Base-by-base conservation (phyloP, 1,140 invertebrate species). In the Conus betulinus region DNA sequence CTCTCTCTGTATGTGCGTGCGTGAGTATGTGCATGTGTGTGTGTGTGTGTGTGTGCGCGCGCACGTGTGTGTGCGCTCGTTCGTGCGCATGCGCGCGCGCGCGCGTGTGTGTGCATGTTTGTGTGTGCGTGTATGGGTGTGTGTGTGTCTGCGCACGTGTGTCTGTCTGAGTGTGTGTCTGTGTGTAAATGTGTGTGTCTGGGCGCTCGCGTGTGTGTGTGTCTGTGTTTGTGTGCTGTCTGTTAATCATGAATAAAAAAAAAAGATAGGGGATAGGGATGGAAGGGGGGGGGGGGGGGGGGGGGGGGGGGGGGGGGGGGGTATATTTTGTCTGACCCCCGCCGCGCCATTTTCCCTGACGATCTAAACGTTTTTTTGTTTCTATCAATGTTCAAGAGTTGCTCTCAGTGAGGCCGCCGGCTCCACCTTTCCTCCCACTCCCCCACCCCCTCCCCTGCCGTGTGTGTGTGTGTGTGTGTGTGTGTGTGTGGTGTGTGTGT, bases 81-180 rank as follows among this genome's bases (percentile, higher is more conserved):
- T n/a, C n/a, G n/a, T n/a, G n/a, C n/a, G n/a, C n/a, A n/a, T n/a
- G n/a, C n/a, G n/a, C n/a, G 84, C 74, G 84, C 74, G 63, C 20
- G 39, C 51, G 84, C 74, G 84, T 71, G 84, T 85, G 67, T 76
- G 67, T 17, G 4, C 2, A 67, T 74, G 63, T 74, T 63, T 71
- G 84, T 53, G n/a, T 85, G 84, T 74, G 84, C n/a, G 84, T 51
- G 84, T 67, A 57, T 55, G 57, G 39, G n/a, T n/a, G n/a, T n/a
- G 84, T 67, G 84, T 55, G 57, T 67, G 84, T n/a, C n/a, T n/a
- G n/a, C 25, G 55, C 67, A 5, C 13, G 81, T 83, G 20, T 20
- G 0, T 17, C 10, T 83, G 81, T 55, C 52, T 55, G 81, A 55
- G 52, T 55, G 51, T 55, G 78, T 81, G 78, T 81, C 25, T 81